Conservation (phyloP, 2,113 vertebrate genomes). For the Scophthalmus maximus region DNA sequence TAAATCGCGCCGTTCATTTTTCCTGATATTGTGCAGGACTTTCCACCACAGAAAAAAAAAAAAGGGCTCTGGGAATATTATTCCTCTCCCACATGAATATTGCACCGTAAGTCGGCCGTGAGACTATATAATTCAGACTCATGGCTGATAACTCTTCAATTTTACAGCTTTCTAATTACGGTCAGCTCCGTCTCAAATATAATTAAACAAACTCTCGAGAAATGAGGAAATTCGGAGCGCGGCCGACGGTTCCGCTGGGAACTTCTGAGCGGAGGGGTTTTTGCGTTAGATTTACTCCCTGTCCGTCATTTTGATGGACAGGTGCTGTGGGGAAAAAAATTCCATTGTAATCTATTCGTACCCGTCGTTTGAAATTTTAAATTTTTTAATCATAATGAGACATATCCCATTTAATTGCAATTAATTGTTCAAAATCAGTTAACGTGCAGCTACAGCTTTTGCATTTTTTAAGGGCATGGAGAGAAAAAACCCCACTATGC, state of each 20-base stretch:
- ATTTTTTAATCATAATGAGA: background rate
- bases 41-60: background rate
- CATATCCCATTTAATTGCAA: background rate
- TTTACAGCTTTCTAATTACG: conserved; percentile 59
- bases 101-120: conserved; percentile 17
- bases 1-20: conserved; percentile 44
- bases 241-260: conserved; percentile 2
- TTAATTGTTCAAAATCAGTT: background rate
- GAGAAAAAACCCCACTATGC: background rate
- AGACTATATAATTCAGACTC: conserved; percentile 44
- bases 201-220: conserved; percentile 51
- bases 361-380: background rate
- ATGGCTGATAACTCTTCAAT: conserved; percentile 48
- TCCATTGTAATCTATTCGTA: background rate
- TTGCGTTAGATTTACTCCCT: background rate
- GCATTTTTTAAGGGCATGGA: background rate
- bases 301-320: conserved; percentile 6
- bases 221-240: conserved; percentile 27
- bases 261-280: background rate
- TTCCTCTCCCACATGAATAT: background rate
- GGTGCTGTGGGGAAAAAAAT: background rate
- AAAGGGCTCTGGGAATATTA: conserved; percentile 8
- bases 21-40: conserved; percentile 24
- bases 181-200: conserved; percentile 29
- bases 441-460: background rate